Conservation (phyloP, 2,113 vertebrate genomes). For the Serinus canaria region DNA sequence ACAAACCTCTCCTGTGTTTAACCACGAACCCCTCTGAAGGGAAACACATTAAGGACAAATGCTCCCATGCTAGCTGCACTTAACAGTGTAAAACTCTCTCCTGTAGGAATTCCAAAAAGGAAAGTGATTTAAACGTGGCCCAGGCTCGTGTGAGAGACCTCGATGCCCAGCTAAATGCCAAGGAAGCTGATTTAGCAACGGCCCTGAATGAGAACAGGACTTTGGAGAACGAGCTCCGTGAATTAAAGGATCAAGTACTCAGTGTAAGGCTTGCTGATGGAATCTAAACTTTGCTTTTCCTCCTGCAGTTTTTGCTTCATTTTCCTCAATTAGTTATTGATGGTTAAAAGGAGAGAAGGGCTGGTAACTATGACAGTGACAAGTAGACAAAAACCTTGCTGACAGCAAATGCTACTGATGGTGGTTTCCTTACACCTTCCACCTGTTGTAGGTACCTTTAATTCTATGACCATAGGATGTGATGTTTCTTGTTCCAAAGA, state of each 20-base stretch:
- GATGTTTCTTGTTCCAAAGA: background rate
- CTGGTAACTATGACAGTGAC: background rate
- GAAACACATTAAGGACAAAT: background rate
- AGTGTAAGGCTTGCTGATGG: constrained; percentile 64
- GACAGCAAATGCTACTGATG: background rate
- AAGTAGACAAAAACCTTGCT: background rate
- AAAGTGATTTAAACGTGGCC: constrained; percentile 70
- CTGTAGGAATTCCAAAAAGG: constrained; percentile 79
- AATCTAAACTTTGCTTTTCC: background rate
- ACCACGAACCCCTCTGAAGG: background rate
- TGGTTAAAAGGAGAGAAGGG: background rate
- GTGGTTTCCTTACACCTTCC: background rate
- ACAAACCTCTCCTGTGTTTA: background rate
- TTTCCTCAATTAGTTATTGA: background rate
- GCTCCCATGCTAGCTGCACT: background rate
- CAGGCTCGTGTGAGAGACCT: constrained; percentile 69
- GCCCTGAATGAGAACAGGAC: constrained; percentile 66
- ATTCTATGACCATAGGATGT: background rate
- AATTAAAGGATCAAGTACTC: constrained; percentile 69
- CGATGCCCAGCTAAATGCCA: constrained; percentile 69
- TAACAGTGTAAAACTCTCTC: background rate
- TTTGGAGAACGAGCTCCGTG: constrained; percentile 61
- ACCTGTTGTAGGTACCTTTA: background rate
- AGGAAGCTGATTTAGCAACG: constrained; percentile 73
- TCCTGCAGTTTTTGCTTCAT: background rate